Evolutionary conservation across 2,888 invertebrate genomes (phyloP).

Genomic region (Chloroclysta siterata): DNA sequence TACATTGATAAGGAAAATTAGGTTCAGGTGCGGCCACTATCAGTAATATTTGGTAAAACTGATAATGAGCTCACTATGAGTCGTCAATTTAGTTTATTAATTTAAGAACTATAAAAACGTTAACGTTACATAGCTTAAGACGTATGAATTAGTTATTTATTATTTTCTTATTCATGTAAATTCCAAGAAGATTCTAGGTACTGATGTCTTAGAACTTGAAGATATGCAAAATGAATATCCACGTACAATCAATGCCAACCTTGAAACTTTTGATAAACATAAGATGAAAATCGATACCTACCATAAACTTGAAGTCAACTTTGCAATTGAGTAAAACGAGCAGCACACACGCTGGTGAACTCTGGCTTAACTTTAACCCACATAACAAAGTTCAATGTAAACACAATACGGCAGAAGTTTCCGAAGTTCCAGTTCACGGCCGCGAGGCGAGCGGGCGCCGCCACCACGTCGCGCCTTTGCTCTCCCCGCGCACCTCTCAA

Average conservation of each 20-base stretch:
- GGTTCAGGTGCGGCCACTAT: constrained; percentile 76
- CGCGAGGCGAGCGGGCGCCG: constrained; percentile 64
- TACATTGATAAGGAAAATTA: constrained; percentile 66
- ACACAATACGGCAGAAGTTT: constrained; percentile 84
- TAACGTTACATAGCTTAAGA: no score
- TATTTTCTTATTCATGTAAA: no score
- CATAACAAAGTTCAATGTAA: constrained; percentile 85
- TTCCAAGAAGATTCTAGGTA: no score
- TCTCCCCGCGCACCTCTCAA: constrained; percentile 22
- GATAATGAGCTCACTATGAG: constrained; percentile 21
- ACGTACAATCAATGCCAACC: constrained; percentile 54
- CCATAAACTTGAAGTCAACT: constrained; percentile 78
- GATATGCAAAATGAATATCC: not conserved
- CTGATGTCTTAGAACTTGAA: not conserved
- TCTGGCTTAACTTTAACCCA: constrained; percentile 85
- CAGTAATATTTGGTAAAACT: constrained; percentile 49
- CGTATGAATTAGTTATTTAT: no score
- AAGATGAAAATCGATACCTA: constrained; percentile 80
- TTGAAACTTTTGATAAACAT: constrained; percentile 81
- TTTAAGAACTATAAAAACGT: no score
- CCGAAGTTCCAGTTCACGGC: constrained; percentile 83
- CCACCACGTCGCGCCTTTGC: constrained; percentile 43
- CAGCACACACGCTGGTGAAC: constrained; percentile 81
- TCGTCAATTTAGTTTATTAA: not conserved
- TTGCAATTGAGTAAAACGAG: constrained; percentile 76